Evolutionary conservation across 2,113 vertebrate species (phyloP).

Genomic region (Empidonax alnorum): DNA sequence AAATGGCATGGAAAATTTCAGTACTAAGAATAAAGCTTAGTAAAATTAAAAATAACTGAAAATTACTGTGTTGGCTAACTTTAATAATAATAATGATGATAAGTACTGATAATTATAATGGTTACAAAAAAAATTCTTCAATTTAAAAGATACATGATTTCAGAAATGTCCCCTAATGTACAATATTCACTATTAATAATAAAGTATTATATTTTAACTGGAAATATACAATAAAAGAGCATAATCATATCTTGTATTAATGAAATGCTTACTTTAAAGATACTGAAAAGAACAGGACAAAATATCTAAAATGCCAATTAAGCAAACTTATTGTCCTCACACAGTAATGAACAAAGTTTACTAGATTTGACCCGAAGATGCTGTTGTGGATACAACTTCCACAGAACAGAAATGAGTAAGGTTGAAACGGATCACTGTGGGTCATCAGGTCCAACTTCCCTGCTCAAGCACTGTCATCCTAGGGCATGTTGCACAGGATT

Average conservation of each 20-base stretch:
- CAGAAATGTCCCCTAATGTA: not conserved
- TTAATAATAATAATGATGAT: not conserved
- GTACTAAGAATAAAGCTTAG: not conserved
- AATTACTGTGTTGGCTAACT: not conserved
- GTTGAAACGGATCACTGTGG: not conserved
- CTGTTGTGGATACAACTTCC: not conserved
- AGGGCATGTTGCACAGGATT: not conserved
- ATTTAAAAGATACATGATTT: not conserved
- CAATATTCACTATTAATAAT: not conserved
- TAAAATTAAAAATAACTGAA: not conserved
- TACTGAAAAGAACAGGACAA: not conserved
- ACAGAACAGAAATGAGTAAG: not conserved
- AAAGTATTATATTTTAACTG: not conserved
- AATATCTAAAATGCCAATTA: not conserved
- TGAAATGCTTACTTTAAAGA: not conserved
- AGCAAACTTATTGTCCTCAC: not conserved
- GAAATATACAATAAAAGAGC: not conserved
- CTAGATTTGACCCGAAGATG: not conserved
- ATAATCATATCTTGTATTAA: not conserved
- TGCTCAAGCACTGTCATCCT: not conserved
- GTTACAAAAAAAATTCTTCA: not conserved
- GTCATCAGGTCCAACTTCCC: not conserved
- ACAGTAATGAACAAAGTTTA: not conserved
- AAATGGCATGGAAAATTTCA: not conserved
- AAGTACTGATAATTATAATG: not conserved